Conservation (phyloP, 2,113 vertebrate species). For the Eurystomus gularis region DNA sequence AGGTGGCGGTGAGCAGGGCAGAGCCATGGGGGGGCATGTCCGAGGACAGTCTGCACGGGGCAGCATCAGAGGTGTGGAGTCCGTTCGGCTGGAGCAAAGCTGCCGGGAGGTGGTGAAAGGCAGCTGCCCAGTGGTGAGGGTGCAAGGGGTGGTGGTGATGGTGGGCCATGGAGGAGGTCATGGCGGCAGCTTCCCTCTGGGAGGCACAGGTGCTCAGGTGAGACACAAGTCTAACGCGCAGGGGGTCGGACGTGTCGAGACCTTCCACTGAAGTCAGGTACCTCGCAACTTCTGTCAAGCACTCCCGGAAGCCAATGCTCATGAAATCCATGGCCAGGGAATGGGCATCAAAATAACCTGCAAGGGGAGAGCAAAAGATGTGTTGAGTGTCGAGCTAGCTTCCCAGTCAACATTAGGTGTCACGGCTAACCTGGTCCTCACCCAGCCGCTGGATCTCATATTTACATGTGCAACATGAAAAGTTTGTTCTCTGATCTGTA, state of each 20-base stretch:
- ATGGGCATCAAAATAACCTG: constrained; percentile 89
- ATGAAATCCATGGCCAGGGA: constrained; percentile 95
- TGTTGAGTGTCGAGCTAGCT: not conserved
- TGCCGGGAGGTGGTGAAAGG: constrained; percentile 82
- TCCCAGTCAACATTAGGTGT: fast-evolving
- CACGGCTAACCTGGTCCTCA: fast-evolving
- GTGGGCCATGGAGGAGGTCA: constrained; percentile 82
- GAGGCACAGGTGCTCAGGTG: constrained; percentile 90
- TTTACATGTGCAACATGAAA: not conserved
- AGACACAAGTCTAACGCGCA: constrained; percentile 87
- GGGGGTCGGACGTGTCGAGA: constrained; percentile 84
- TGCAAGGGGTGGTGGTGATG: constrained; percentile 73
- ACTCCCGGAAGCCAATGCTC: constrained; percentile 95
- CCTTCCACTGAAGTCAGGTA: constrained; percentile 90
- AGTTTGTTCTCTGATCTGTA: not conserved
- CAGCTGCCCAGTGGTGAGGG: constrained; percentile 84
- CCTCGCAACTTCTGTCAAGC: constrained; percentile 87
- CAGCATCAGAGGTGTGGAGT: constrained; percentile 72
- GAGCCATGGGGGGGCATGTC: constrained; percentile 77
- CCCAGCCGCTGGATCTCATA: not conserved
- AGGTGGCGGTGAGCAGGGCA: constrained; percentile 80
- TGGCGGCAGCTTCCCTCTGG: constrained; percentile 85
- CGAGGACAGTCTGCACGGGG: constrained; percentile 76
- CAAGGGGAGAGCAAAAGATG: not conserved
- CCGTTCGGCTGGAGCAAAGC: constrained; percentile 80